Conservation (phyloP, 1,140 invertebrate genomes). For the Drosophila nigrodunni region DNA sequence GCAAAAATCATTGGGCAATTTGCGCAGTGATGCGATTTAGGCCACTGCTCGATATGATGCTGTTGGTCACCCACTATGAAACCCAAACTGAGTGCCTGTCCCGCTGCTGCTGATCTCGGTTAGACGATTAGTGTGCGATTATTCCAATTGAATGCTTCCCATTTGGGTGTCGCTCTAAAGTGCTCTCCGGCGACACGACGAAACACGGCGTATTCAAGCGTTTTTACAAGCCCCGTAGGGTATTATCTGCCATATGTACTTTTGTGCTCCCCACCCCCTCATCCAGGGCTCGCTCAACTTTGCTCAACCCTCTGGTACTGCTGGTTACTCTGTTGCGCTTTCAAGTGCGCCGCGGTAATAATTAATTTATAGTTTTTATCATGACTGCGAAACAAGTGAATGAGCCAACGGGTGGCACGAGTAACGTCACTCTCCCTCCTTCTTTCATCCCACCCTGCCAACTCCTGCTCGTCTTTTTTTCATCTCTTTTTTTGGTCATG, state of each 20-base stretch:
- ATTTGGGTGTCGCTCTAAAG: constrained; percentile 76
- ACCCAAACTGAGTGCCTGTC: constrained; percentile 7
- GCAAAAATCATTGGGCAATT: constrained; percentile 9
- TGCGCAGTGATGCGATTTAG: constrained; percentile 44
- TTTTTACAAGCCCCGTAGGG: constrained; percentile 5
- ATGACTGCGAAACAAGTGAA: constrained; percentile 74
- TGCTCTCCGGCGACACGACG: constrained; percentile 46
- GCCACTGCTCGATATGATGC: constrained; percentile 1
- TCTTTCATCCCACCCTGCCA: not conserved
- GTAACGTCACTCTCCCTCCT: not conserved
- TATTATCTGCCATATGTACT: constrained; percentile 1
- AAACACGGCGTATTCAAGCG: constrained; percentile 3
- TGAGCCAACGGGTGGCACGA: constrained; percentile 35
- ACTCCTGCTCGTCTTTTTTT: not conserved
- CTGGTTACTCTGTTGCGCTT: constrained; percentile 56
- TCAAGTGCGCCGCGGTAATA: constrained; percentile 83
- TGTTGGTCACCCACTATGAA: not conserved
- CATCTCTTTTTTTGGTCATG: not conserved
- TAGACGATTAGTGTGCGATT: constrained; percentile 77
- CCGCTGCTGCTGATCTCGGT: constrained; percentile 62
- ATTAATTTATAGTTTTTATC: constrained; percentile 85
- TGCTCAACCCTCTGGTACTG: not conserved
- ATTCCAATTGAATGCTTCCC: constrained; percentile 73
- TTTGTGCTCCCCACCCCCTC: not conserved
- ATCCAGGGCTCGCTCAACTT: not conserved